Conservation (phyloP, 2,797 vertebrate genomes). For the Botia kubotai region DNA sequence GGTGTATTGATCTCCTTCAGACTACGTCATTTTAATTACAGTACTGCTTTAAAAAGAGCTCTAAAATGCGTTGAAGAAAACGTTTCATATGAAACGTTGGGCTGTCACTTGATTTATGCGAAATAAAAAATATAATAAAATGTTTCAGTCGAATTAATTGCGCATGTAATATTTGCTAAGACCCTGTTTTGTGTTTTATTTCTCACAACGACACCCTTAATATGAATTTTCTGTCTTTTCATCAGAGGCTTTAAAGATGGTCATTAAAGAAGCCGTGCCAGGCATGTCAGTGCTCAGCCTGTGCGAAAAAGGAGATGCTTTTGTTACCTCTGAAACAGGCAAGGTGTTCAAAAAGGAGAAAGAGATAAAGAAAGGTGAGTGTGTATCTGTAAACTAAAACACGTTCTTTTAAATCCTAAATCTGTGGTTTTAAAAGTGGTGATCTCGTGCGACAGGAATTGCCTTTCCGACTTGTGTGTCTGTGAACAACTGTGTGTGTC, state of each 20-base stretch:
- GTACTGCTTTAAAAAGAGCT: neutral
- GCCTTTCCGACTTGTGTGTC: constrained; percentile 97
- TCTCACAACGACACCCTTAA: no score
- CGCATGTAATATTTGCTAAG: no score
- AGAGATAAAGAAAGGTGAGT: constrained; percentile 95
- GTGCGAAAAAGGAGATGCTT: constrained; percentile 91
- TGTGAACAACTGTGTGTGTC: constrained; percentile 97
- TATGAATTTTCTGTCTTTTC: neutral
- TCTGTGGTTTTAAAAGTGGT: neutral
- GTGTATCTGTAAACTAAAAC: neutral
- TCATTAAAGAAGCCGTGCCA: constrained; percentile 82
- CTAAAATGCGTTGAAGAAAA: neutral
- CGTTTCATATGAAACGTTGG: no score
- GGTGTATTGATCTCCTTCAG: neutral
- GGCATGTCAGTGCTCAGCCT: constrained; percentile 88
- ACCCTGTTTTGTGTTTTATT: no score
- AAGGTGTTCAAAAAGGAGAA: constrained; percentile 99
- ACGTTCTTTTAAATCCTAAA: neutral
- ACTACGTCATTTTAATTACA: no score
- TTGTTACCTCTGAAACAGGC: constrained; percentile 91
- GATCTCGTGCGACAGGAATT: constrained; percentile 81
- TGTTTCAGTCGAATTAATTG: no score
- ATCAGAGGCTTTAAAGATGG: constrained; percentile 85
- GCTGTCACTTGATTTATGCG: no score
- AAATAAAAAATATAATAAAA: no score